Percentiles rank a stretch among this genome's conserved stretches.
Evolutionary conservation across 2,113 vertebrate species (phyloP).

Genomic region (Peromyscus californicus): DNA sequence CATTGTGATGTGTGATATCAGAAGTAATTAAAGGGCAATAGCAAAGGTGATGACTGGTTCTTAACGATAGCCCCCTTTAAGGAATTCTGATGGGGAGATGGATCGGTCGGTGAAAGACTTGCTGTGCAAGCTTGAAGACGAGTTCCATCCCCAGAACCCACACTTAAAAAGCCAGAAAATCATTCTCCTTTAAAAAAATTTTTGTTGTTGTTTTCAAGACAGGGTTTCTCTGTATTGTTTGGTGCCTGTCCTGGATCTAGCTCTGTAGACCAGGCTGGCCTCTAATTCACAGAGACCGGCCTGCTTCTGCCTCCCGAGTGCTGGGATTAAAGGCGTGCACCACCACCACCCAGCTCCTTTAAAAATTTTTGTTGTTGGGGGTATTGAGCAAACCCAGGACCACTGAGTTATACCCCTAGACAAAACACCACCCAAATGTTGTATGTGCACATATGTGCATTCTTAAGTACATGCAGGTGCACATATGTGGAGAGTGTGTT

Average conservation of each 20-base stretch:
- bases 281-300: too few relatives aligned
- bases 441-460: neutral
- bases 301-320: too few relatives aligned
- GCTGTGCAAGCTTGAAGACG: neutral
- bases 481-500: neutral
- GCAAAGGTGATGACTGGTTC: neutral
- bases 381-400: neutral
- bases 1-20: neutral
- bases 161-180: neutral
- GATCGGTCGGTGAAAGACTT: too few relatives aligned
- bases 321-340: too few relatives aligned
- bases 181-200: too few relatives aligned
- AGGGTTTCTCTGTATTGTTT: too few relatives aligned
- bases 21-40: neutral
- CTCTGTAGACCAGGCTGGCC: too few relatives aligned
- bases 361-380: neutral
- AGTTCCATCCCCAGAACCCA: neutral
- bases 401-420: too few relatives aligned
- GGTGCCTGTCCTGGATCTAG: too few relatives aligned
- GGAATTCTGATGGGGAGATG: neutral
- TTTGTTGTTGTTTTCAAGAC: neutral
- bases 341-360: too few relatives aligned
- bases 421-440: neutral
- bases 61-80: neutral
- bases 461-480: neutral